A percentile compares a stretch with the other conserved stretches of the same genome.
These are phyloP conservation scores for Aplochiton taeniatus DNA, from an alignment of 2,797 vertebrate species.

Conservation along the genomic window DNA sequence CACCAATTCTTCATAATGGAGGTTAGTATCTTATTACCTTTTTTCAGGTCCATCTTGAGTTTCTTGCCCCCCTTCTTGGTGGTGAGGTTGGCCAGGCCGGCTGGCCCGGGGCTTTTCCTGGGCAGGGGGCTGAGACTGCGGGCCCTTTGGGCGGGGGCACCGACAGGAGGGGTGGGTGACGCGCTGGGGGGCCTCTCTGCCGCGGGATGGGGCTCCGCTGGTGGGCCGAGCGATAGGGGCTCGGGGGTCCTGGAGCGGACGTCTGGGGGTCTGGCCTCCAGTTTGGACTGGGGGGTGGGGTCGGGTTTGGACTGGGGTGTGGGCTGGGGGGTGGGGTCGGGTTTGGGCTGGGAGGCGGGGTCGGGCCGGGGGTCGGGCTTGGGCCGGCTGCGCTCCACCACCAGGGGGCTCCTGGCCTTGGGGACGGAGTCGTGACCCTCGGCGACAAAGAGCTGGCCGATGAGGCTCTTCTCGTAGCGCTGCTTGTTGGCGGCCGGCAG, in stretches of 20 bases:
- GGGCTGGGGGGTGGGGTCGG: conserved; percentile 18
- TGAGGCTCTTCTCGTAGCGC: conserved; percentile 87
- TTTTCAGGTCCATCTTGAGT: conserved; percentile 89
- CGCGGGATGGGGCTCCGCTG: conserved; percentile 30
- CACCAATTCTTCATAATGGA: too few relatives aligned
- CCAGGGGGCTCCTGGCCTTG: conserved; percentile 70
- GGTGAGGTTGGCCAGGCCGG: conserved; percentile 72
- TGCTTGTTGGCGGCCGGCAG: conserved; percentile 78
- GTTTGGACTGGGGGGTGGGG: background rate
- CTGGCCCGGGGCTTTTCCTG: conserved; percentile 64
- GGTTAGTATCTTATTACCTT: too few relatives aligned
- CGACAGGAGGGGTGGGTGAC: conserved; percentile 39
- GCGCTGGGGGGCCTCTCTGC: conserved; percentile 22
- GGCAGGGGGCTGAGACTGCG: conserved; percentile 59
- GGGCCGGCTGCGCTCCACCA: conserved; percentile 54
- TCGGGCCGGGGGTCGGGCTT: conserved; percentile 14
- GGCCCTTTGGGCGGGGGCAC: conserved; percentile 29
- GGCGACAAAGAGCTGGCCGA: conserved; percentile 76
- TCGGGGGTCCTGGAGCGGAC: conserved; percentile 23
- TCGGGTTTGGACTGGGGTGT: conserved; percentile 5
- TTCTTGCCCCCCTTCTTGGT: conserved; percentile 84
- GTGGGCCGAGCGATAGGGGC: background rate
- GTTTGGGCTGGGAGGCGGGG: conserved; percentile 4
- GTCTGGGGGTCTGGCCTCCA: conserved; percentile 22
- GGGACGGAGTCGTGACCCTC: conserved; percentile 49